Evolutionary conservation across 1,140 invertebrate species (phyloP).

Genomic region (Planococcus citri): DNA sequence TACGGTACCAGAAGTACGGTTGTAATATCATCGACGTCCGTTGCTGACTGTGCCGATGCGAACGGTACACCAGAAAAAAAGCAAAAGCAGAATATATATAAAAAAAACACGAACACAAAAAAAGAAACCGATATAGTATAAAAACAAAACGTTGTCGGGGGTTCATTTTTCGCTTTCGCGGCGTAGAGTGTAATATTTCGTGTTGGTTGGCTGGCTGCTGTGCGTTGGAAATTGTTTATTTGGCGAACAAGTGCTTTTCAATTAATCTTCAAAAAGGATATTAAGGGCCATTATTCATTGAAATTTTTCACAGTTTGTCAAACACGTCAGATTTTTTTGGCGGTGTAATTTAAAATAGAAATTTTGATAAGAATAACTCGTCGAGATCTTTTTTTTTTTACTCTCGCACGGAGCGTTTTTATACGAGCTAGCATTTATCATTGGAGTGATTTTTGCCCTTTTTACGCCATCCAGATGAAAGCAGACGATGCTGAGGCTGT

Average conservation of each 20-base stretch:
- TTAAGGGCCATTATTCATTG: not conserved
- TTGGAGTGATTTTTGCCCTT: no score
- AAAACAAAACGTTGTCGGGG: no score
- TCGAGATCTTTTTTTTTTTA: no score
- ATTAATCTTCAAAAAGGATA: not conserved
- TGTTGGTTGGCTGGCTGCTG: not conserved
- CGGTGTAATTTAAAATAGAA: no score
- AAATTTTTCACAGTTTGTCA: not conserved
- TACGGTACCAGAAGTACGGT: not conserved
- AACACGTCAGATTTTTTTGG: constrained; percentile 4
- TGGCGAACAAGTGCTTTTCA: not conserved
- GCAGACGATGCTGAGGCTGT: no score
- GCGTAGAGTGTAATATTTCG: not conserved
- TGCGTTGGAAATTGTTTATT: constrained; percentile 2
- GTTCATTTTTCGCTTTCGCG: not conserved
- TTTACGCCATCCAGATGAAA: no score
- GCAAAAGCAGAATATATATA: not conserved
- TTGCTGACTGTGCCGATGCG: no score
- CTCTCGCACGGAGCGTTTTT: no score
- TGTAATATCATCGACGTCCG: not conserved
- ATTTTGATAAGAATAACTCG: no score
- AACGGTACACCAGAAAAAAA: not conserved
- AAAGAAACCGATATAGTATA: not conserved
- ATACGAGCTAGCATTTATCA: no score
- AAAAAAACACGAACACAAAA: not conserved